phyloP scores from a whole-genome alignment of 2,113 vertebrate genomes.

The Lepisosteus osseus region DNA sequence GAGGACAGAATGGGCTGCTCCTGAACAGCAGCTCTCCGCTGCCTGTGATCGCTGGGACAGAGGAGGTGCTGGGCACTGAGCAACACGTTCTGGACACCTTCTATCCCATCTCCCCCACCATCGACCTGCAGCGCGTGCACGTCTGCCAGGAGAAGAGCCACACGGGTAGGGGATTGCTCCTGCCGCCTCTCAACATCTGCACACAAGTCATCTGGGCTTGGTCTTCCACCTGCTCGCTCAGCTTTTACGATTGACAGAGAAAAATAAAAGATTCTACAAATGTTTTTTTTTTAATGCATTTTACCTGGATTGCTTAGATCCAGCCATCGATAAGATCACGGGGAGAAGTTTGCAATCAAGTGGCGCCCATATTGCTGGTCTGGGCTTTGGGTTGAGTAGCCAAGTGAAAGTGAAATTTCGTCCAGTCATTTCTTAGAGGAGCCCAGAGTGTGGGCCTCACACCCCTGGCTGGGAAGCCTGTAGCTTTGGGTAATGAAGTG shows the following conservation, averaged over 20 bases:
- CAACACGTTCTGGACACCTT: constrained; percentile 73
- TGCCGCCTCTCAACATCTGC: neutral
- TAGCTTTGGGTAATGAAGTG: too few relatives aligned
- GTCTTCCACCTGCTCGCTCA: neutral
- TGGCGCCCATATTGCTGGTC: too few relatives aligned
- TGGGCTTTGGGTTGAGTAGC: too few relatives aligned
- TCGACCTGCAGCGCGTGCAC: constrained; percentile 73
- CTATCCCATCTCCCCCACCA: constrained; percentile 82
- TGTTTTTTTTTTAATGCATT: too few relatives aligned
- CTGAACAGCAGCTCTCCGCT: constrained; percentile 70
- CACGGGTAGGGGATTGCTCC: constrained; percentile 57
- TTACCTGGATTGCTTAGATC: too few relatives aligned
- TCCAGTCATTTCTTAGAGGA: too few relatives aligned
- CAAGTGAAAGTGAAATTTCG: too few relatives aligned
- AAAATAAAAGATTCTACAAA: too few relatives aligned
- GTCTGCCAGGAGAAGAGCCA: constrained; percentile 68
- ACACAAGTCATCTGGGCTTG: neutral
- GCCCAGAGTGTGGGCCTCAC: too few relatives aligned
- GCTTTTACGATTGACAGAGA: neutral
- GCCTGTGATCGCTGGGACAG: constrained; percentile 64
- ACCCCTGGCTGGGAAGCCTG: too few relatives aligned
- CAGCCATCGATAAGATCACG: too few relatives aligned
- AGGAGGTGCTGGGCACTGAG: constrained; percentile 71
- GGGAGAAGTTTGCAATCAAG: too few relatives aligned
- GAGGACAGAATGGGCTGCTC: constrained; percentile 70